phyloP scores from a whole-genome alignment of 1,140 invertebrate genomes.

The Trichonephila clavata region DNA sequence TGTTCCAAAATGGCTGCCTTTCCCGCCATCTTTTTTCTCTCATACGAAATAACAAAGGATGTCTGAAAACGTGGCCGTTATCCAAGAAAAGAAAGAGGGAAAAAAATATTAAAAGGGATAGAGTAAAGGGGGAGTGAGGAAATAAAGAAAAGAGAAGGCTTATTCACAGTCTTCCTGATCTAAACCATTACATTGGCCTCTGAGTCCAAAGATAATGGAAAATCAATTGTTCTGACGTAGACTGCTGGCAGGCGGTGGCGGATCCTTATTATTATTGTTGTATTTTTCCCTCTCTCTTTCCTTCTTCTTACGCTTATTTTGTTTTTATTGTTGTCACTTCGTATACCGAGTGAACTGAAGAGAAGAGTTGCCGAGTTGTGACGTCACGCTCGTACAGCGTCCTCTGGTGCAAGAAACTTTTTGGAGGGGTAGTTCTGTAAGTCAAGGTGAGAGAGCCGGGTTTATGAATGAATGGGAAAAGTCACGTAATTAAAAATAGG shows the following conservation, averaged over 20 bases:
- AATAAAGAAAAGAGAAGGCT: conserved; percentile 39
- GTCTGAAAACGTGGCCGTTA: conserved; percentile 34
- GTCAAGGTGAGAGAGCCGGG: not conserved
- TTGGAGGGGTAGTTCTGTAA: not conserved
- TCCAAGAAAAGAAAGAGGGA: conserved; percentile 7
- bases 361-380: not conserved
- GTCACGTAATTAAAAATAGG: conserved; percentile 26
- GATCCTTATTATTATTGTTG: conserved; percentile 27
- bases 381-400: not conserved
- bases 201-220: conserved; percentile 62
- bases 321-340: conserved; percentile 31
- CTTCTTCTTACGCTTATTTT: conserved; percentile 18
- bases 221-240: conserved; percentile 69
- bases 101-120: conserved; percentile 15
- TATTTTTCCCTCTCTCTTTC: not conserved
- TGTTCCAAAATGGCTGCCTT: not conserved
- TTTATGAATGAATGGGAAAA: not conserved
- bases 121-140: not conserved
- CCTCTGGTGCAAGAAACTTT: not conserved
- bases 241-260: conserved; percentile 11
- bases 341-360: conserved; percentile 1
- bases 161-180: conserved; percentile 52
- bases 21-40: not conserved
- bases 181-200: conserved; percentile 58
- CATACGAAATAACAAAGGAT: conserved; percentile 9